Conservation (phyloP, 2,888 invertebrate species). For the Agrotis segetum region DNA sequence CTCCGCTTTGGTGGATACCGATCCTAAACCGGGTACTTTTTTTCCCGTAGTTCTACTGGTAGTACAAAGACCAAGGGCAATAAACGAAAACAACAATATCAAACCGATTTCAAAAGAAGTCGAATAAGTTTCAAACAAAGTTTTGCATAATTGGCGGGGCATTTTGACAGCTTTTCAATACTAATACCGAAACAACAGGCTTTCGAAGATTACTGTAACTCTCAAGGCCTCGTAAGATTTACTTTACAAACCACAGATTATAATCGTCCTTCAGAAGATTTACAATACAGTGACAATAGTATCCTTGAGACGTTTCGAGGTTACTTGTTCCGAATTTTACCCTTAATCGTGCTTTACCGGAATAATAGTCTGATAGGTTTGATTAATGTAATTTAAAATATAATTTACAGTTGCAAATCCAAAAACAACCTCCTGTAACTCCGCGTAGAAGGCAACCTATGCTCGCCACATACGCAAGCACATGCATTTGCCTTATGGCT, state of each 20-base stretch:
- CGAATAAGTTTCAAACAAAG: constrained; percentile 15
- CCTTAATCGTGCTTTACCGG: constrained; percentile 3
- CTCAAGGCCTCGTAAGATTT: constrained; percentile 37
- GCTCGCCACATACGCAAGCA: no score
- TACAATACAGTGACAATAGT: constrained; percentile 23
- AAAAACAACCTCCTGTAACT: no score
- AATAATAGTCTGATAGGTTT: constrained; percentile 5
- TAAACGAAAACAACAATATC: neutral
- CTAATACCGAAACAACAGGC: constrained; percentile 20
- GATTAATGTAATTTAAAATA: neutral
- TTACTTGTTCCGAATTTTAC: neutral
- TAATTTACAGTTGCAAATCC: neutral
- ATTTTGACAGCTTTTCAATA: constrained; percentile 14
- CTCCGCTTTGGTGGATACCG: no score
- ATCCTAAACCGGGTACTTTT: no score
- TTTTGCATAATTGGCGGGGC: neutral
- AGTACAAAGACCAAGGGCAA: no score
- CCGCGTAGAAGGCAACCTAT: no score
- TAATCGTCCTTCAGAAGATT: constrained; percentile 34
- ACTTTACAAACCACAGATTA: constrained; percentile 35
- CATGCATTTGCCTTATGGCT: no score
- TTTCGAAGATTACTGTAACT: constrained; percentile 16
- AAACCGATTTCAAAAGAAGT: neutral
- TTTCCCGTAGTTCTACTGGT: no score
- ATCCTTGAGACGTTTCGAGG: constrained; percentile 38